Conservation (phyloP, 2,888 invertebrate species). For the Tupiocoris notatus region DNA sequence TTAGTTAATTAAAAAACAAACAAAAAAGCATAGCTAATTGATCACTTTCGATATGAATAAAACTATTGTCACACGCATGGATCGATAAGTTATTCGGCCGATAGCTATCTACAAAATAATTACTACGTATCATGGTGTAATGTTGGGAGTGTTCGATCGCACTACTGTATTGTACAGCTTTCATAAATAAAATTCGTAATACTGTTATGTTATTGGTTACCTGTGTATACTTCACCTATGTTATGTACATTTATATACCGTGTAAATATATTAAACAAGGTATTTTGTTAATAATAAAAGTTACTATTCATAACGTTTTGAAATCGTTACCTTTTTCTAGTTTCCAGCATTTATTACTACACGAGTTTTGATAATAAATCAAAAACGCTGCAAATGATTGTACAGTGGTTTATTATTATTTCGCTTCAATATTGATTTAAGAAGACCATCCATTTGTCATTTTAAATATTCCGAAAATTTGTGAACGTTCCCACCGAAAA, state of each 20-base stretch:
- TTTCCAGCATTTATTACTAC: no score
- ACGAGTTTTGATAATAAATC: no score
- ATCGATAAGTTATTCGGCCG: neutral
- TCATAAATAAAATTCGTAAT: neutral
- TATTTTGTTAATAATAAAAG: slow-evolving; percentile 37
- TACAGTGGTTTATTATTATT: no score
- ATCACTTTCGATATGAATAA: neutral
- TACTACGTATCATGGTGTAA: neutral
- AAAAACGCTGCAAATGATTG: no score
- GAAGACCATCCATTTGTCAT: no score
- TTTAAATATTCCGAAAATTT: no score
- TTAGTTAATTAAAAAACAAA: neutral
- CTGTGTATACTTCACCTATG: slow-evolving; percentile 25
- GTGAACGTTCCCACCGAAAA: no score
- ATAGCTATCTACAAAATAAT: neutral
- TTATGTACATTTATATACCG: slow-evolving; percentile 40
- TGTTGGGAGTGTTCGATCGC: slow-evolving; percentile 21
- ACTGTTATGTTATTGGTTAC: slow-evolving; percentile 13
- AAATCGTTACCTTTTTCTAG: no score
- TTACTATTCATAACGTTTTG: slow-evolving; percentile 32
- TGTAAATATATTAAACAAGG: slow-evolving; percentile 29
- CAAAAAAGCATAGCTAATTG: no score
- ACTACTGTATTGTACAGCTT: neutral
- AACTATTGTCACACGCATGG: neutral
- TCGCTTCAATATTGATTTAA: no score